A percentile compares a stretch with the other conserved stretches of the same genome.
These are phyloP conservation scores for Sympetrum striolatum DNA, from an alignment of 2,888 invertebrate genomes.

Conservation along the genomic window DNA sequence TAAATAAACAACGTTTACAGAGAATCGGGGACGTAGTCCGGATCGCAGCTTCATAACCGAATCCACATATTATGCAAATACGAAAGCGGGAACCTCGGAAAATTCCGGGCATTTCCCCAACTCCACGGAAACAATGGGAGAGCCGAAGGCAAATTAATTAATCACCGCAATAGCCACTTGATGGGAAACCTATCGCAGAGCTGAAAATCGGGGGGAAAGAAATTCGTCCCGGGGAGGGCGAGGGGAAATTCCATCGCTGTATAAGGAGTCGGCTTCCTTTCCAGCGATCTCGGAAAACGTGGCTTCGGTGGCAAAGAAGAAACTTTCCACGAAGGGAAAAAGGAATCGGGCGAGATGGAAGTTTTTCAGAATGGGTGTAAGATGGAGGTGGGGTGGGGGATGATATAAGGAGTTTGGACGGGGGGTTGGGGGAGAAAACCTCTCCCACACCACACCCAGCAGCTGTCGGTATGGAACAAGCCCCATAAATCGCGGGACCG, in stretches of 20 bases:
- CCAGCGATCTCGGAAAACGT: background rate
- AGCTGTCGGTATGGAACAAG: slow-evolving; percentile 38
- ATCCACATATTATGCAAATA: no score
- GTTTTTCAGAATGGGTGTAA: background rate
- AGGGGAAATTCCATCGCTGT: background rate
- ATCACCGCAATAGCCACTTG: background rate
- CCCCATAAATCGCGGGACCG: slow-evolving; percentile 10
- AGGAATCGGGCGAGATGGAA: background rate
- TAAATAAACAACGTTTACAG: no score
- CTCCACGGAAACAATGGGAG: background rate
- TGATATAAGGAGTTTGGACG: background rate
- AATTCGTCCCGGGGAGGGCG: background rate
- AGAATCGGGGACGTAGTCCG: no score
- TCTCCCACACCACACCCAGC: slow-evolving; percentile 14
- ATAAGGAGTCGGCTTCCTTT: background rate
- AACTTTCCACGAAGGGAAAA: background rate
- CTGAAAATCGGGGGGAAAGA: background rate
- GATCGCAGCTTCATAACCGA: no score
- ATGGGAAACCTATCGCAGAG: background rate
- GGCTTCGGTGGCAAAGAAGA: background rate
- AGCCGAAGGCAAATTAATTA: background rate
- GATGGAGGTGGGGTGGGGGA: background rate
- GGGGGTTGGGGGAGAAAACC: background rate
- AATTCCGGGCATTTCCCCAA: no score
- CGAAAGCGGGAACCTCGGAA: no score